A percentile compares a stretch with the other conserved stretches of the same genome.
Evolutionary conservation across 2,797 vertebrate genomes (phyloP).

Genomic region (Salmo trutta): DNA sequence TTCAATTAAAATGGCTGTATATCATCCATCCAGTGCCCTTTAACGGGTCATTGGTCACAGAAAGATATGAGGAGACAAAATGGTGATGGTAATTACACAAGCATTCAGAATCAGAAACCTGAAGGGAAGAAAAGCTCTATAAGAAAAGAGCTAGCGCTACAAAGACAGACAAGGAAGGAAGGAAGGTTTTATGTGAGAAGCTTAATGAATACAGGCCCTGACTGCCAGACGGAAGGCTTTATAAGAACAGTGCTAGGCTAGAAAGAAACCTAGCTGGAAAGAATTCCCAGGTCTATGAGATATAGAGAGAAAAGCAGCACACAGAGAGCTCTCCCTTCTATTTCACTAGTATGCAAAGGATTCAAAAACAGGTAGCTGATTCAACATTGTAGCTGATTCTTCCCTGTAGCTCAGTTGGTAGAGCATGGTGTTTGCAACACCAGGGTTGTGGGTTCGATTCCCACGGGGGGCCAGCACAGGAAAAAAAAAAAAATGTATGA

Average conservation of each 20-base stretch:
- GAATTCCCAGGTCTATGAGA: not conserved
- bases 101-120: slow-evolving; percentile 61
- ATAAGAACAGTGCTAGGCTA: not conserved
- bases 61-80: slow-evolving; percentile 67
- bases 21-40: slow-evolving; percentile 67
- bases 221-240: not conserved
- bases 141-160: slow-evolving; percentile 51
- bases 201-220: not conserved
- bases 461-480: no score
- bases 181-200: not conserved
- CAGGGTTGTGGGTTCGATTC: no score
- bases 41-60: slow-evolving; percentile 67
- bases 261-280: not conserved
- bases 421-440: no score
- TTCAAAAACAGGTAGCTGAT: not conserved
- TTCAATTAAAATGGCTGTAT: slow-evolving; percentile 60
- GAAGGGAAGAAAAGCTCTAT: slow-evolving; percentile 40
- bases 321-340: not conserved
- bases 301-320: not conserved
- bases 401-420: no score
- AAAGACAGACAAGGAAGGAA: slow-evolving; percentile 40
- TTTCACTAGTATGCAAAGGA: not conserved
- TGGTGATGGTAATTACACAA: slow-evolving; percentile 63
- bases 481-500: no score
- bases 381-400: no score